Evolutionary conservation across 2,888 invertebrate species (phyloP), one percentile per base, ranked within the genome.

Genomic region (Agonopterix arenella): DNA sequence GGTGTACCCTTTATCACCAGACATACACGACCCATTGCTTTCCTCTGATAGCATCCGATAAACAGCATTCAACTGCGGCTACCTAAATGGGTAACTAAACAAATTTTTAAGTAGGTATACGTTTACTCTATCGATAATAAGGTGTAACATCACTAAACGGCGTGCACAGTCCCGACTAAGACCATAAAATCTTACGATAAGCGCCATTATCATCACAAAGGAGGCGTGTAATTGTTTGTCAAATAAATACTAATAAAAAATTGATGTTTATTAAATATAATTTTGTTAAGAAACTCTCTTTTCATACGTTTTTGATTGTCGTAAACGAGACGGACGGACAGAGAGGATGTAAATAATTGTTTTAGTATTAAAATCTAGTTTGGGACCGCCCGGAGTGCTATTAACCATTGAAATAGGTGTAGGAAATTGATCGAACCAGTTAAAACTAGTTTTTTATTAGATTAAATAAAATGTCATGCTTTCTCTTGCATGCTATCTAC

Each of bases 201-300:
- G 73, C 70, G 62, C 82, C 80, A 86, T 88, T 85, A 84, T 80
- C 79, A 86, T 85, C 84, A 85, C 86, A 89, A 89, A 85, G 75
- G 85, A 80, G 76, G 77, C 84, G 77, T 83, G 81, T 88, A 84
- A 86, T 88, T 89, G 85, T 88, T 88, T 88, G 88, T 89, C 88
- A 86, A 85, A 89, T 89, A 88, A 89, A 88, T 88, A 84, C 68
- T 81, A 86, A 85, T 85, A 86, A 86, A 85, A 80, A 68, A 74
- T 78, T 75, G 77, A 83, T 82, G 81, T 86, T 85, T 86, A 88
- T 86, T 85, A 85, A 88, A 84, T 83, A 84, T 81, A 81, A 83
- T 77, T 77, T 76, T 64, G 61, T 74, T 78, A 76, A 74, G 68
- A 66, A 65, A 65, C 60, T 52, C 45, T 54, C 67, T 68, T 74